Evolutionary conservation across 2,888 invertebrate genomes (phyloP).

Genomic region (Punctoribates punctum): DNA sequence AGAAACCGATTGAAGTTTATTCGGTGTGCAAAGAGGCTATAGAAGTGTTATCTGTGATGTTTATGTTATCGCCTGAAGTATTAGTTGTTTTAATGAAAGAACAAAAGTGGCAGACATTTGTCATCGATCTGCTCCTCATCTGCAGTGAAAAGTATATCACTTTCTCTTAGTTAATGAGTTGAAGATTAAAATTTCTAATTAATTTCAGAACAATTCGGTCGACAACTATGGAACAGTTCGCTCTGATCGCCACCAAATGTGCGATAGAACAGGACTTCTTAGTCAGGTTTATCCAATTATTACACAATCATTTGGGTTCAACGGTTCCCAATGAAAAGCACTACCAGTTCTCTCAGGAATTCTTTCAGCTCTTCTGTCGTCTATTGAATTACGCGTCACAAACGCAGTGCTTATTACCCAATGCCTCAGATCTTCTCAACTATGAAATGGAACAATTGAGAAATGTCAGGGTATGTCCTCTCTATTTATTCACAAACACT

Average conservation of each 20-base stretch:
- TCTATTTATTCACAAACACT: constrained; percentile 14
- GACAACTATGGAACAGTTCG: constrained; percentile 77
- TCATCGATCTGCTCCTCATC: constrained; percentile 79
- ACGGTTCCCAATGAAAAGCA: constrained; percentile 45
- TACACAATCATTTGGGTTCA: constrained; percentile 36
- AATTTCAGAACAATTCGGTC: constrained; percentile 62
- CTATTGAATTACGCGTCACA: constrained; percentile 65
- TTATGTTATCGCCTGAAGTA: constrained; percentile 82
- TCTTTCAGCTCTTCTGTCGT: constrained; percentile 63
- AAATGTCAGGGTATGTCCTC: constrained; percentile 58
- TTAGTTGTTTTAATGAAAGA: constrained; percentile 76
- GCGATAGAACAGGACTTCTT: constrained; percentile 63
- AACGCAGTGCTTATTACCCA: constrained; percentile 66
- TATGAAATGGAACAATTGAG: constrained; percentile 76
- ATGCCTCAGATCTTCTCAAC: constrained; percentile 66
- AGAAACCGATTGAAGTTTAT: constrained; percentile 40
- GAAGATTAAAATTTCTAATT: constrained; percentile 25
- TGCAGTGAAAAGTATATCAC: constrained; percentile 61
- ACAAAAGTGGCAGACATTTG: constrained; percentile 79
- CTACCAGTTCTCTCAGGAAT: constrained; percentile 51
- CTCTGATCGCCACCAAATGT: constrained; percentile 76
- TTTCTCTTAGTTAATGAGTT: neutral
- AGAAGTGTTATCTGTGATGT: constrained; percentile 82
- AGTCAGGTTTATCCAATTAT: constrained; percentile 63
- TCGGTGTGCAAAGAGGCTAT: constrained; percentile 75